Percentiles rank a stretch among this genome's conserved stretches.
These are phyloP conservation scores for Orthonevra nobilis DNA, from an alignment of 2,888 invertebrate species.

Conservation along the genomic window DNA sequence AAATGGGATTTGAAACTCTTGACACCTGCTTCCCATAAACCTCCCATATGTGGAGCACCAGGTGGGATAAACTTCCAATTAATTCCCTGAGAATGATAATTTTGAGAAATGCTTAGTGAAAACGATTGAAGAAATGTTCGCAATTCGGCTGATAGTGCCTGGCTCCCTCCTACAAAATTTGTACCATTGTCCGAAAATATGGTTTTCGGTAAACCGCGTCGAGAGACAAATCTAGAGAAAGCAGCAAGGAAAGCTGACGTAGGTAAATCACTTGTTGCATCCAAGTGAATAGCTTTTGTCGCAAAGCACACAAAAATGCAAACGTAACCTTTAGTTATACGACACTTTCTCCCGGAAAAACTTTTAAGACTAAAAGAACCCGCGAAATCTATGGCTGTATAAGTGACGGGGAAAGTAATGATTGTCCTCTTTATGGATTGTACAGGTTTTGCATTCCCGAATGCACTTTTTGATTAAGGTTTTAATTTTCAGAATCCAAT, in stretches of 20 bases:
- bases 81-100: not conserved
- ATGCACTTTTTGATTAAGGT: too few species aligned
- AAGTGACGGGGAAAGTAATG: too few species aligned
- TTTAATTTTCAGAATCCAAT: too few species aligned
- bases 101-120: not conserved
- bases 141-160: not conserved
- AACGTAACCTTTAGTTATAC: not conserved
- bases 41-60: not conserved
- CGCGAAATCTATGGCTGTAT: not conserved
- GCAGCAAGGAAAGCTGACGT: not conserved
- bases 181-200: not conserved
- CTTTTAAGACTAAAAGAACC: not conserved
- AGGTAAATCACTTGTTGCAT: not conserved
- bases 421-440: too few species aligned
- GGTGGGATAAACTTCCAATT: not conserved
- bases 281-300: not conserved
- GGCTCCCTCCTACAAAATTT: not conserved
- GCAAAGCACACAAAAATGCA: conserved; percentile 1
- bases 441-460: too few species aligned
- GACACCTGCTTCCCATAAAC: conserved; percentile 3
- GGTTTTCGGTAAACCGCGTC: not conserved
- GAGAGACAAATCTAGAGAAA: not conserved
- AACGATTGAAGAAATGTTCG: not conserved
- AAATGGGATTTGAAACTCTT: not conserved
- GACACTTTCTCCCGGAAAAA: not conserved